Percentiles rank a stretch among this genome's conserved stretches.
Conservation (phyloP, 53 echinoderm and acorn worm genomes). For the Temnopleurus reevesii region DNA sequence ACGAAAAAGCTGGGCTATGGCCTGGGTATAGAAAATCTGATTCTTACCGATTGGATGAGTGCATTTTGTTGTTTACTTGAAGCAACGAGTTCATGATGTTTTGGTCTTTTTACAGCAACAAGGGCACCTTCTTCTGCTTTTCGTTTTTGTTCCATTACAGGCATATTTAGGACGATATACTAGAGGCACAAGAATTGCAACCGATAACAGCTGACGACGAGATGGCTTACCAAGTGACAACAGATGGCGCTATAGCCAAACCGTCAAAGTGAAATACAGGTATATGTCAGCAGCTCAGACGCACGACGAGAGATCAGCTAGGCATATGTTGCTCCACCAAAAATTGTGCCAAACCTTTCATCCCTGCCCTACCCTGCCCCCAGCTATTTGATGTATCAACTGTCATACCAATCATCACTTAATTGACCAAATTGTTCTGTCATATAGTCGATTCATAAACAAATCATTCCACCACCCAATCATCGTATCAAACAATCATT, state of each 20-base stretch:
- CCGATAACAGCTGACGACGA: neutral
- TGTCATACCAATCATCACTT: too few species aligned
- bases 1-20: neutral
- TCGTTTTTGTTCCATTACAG: conserved; percentile 72
- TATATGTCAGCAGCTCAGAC: too few species aligned
- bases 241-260: neutral
- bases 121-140: conserved; percentile 75
- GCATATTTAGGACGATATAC: conserved; percentile 29
- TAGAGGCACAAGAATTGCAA: neutral
- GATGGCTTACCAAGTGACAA: neutral
- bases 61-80: conserved; percentile 55
- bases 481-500: neutral
- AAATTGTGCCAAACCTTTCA: too few species aligned
- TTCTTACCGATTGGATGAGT: conserved; percentile 69
- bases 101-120: conserved; percentile 77
- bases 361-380: too few species aligned
- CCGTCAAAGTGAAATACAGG: too few species aligned
- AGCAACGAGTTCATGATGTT: conserved; percentile 74
- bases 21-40: too few species aligned
- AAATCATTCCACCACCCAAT: neutral
- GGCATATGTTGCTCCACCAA: too few species aligned
- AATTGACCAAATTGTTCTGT: too few species aligned
- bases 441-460: neutral
- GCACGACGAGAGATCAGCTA: too few species aligned
- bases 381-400: too few species aligned